Evolutionary conservation across 2,888 invertebrate species (phyloP).

Genomic region (Tetropium fuscum): DNA sequence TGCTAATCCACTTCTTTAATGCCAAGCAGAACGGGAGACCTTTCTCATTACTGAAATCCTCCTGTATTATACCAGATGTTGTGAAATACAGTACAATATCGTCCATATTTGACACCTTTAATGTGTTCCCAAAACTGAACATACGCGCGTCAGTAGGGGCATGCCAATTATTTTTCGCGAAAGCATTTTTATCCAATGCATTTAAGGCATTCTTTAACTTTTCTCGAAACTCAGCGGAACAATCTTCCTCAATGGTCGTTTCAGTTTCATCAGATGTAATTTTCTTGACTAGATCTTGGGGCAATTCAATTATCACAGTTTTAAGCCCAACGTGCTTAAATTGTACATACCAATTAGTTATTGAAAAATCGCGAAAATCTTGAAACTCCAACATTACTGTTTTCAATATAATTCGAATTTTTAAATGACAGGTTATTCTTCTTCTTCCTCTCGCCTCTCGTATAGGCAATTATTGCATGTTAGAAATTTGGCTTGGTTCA

Average conservation of each 20-base stretch:
- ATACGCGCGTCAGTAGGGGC: slow-evolving; percentile 62
- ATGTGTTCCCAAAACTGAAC: slow-evolving; percentile 59
- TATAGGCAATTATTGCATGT: no score
- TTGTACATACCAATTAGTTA: slow-evolving; percentile 56
- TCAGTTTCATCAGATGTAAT: slow-evolving; percentile 47
- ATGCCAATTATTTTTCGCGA: slow-evolving; percentile 64
- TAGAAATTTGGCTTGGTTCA: no score
- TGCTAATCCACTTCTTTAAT: slow-evolving; percentile 60
- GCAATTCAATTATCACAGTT: slow-evolving; percentile 56
- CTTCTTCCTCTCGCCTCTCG: neutral
- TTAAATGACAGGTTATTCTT: neutral
- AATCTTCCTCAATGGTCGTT: slow-evolving; percentile 26
- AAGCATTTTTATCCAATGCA: slow-evolving; percentile 52
- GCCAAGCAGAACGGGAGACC: slow-evolving; percentile 56
- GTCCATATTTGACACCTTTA: slow-evolving; percentile 56
- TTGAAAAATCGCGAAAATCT: slow-evolving; percentile 60
- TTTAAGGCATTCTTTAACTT: slow-evolving; percentile 56
- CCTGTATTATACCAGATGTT: slow-evolving; percentile 57
- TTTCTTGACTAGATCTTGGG: slow-evolving; percentile 50
- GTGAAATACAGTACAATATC: slow-evolving; percentile 58
- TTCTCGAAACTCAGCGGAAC: slow-evolving; percentile 40
- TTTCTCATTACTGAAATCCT: slow-evolving; percentile 56
- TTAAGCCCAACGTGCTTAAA: slow-evolving; percentile 55
- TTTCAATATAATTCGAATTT: neutral
- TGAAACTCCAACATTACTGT: slow-evolving; percentile 52